Base-by-base conservation (phyloP, 2,797 vertebrate genomes). In the Phaenicophaeus curvirostris region DNA sequence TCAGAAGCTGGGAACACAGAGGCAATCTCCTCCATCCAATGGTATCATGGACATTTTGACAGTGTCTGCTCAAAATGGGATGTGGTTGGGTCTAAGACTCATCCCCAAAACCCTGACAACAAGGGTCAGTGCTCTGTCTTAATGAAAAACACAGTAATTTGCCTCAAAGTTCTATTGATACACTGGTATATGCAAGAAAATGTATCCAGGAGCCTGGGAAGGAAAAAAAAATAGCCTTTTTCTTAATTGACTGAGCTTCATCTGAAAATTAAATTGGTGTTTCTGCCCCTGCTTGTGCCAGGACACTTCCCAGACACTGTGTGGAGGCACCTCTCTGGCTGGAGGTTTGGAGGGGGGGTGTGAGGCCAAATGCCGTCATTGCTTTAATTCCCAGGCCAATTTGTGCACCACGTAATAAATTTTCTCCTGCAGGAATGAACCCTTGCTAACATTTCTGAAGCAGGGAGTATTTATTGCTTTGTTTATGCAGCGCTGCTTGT, bases 271-370 rank as follows among this genome's bases (percentile, higher is more conserved):
- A 80, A 30, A 1, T 14, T 51, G 46, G 9, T 69, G n/a, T 51
- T 85, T 24, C 28, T 80, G 48, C 20, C 59, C n/a, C 78, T 73
- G 55, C 27, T 66, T 1, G 0, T 69, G 68, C 42, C 53, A 66
- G 83, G 68, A 55, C 39, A 4, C 35, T 42, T 55, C 48, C 35
- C 88, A 83, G 68, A 55, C 0, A 0, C 46, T 19, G 30, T 0
- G 0, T 25, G 39, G 79, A 21, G 37, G 27, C 44, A 67, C 18
- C 39, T 84, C 48, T 67, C 75, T 4, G 46, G 27, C 63, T 54
- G 55, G 55, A 81, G 39, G 4, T 19, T 44, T 30, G 42, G 33
- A 78, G 35, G 28, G 55, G 48, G 50, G 18, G 3, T 44, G 37
- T 0, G 5, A 75, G 67, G 57, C 57, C 16, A 11, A 59, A 66